phyloP scores from a whole-genome alignment of 2,888 invertebrate species.

The Scrobipalpa costella region DNA sequence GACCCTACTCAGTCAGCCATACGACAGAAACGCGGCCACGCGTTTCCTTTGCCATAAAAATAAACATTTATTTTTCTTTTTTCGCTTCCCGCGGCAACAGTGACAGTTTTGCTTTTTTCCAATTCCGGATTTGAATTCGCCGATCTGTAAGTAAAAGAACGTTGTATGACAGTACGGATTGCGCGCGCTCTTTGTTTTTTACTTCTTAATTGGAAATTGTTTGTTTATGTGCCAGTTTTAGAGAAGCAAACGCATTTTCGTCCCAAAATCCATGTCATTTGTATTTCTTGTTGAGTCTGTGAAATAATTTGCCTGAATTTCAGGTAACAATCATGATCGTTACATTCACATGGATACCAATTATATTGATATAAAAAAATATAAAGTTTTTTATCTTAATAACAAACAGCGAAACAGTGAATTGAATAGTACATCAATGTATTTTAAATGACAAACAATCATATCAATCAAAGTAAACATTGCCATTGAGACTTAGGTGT shows the following conservation, averaged over 20 bases:
- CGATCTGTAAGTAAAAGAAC: constrained; percentile 36
- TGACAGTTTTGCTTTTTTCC: constrained; percentile 19
- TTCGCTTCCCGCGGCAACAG: constrained; percentile 13
- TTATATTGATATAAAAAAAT: too few relatives aligned
- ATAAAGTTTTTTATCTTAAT: too few relatives aligned
- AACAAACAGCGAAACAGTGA: too few relatives aligned
- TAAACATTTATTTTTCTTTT: constrained; percentile 27
- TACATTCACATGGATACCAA: too few relatives aligned
- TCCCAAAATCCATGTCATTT: neutral
- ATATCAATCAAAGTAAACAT: too few relatives aligned
- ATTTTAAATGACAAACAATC: too few relatives aligned
- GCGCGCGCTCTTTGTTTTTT: constrained; percentile 32
- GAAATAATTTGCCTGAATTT: too few relatives aligned
- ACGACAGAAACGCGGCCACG: constrained; percentile 48
- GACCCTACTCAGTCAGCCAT: constrained; percentile 68
- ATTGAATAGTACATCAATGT: too few relatives aligned
- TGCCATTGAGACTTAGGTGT: too few relatives aligned
- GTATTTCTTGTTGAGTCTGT: too few relatives aligned
- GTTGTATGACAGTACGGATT: constrained; percentile 38
- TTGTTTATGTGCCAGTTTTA: constrained; percentile 22
- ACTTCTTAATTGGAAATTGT: constrained; percentile 23
- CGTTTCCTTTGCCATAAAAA: constrained; percentile 42
- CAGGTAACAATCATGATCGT: too few relatives aligned
- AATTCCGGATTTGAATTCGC: constrained; percentile 18
- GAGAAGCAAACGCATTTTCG: neutral